Base-by-base conservation (phyloP, 2,888 invertebrate species). In the Oxystoma pomonae region DNA sequence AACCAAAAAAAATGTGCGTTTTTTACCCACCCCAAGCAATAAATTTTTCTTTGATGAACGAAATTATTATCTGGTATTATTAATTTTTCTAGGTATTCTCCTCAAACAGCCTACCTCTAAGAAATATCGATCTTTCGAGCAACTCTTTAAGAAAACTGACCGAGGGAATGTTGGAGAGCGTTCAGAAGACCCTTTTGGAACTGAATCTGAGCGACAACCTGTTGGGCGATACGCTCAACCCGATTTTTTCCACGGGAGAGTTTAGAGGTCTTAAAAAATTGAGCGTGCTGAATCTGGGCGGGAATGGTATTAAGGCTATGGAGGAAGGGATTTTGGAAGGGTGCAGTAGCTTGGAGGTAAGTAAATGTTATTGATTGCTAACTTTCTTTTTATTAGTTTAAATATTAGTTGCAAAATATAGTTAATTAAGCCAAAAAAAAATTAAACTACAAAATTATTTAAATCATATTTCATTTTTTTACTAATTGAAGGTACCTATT, bases 241-340 rank as follows among this genome's bases (percentile, higher is more conserved):
- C 95, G 0, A 93, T 95, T 69, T 95, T 95, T 79, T 92, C 93
- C 18, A 91, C 91, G 53, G 88, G 89, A 22, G 94, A 94, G 78
- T 88, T 95, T 66, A 91, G 91, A 70, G 88, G 90, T 16, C 80
- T 95, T 66, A 85, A 85, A 1, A 86, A 88, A 65, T 81, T 95
- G 61, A 86, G 87, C 73, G 80, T 90, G 50, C 79, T 96, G 62
- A 93, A 94, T 76, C 81, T 96, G 55, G 90, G 90, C 60, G 89
- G 89, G 7, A 96, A 96, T 75, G 86, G 85, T 65, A 89, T 96
- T 60, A 86, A 90, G 73, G 90, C 90, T 0, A 83, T 96, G 60
- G 94, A 95, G 74, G 93, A 93, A 74, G 94, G 94, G 0, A 86
- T 95, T 59, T 83, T 95, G 20, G 92, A 92, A 80, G 93, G 93